Percentiles rank a stretch among this genome's conserved stretches.
These are phyloP conservation scores for Elaphurus davidianus DNA, from an alignment of 2,113 vertebrate genomes.

Conservation along the genomic window DNA sequence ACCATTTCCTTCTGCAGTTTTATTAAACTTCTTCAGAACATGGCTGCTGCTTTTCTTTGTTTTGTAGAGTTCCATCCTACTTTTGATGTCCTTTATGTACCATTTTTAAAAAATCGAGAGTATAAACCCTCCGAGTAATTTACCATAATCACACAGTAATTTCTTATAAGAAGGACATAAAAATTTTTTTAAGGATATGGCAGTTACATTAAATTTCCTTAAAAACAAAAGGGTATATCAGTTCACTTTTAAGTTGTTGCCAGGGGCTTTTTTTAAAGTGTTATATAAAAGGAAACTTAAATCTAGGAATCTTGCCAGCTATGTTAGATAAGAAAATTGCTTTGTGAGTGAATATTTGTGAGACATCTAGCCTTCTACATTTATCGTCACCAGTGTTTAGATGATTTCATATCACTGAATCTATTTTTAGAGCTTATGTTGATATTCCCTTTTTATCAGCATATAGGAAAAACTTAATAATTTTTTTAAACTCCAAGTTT, in stretches of 20 bases:
- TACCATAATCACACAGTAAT: background rate
- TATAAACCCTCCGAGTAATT: background rate
- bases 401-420: background rate
- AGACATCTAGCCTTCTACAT: constrained; percentile 21
- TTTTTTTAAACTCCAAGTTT: background rate
- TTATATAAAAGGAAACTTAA: constrained; percentile 65
- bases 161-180: background rate
- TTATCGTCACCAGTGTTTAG: background rate
- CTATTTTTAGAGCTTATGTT: constrained; percentile 46
- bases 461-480: constrained; percentile 44
- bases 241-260: constrained; percentile 45
- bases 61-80: background rate
- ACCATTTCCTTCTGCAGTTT: background rate
- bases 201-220: constrained; percentile 27
- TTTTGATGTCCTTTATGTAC: background rate
- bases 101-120: background rate
- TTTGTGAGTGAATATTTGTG: constrained; percentile 57
- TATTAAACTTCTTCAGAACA: background rate
- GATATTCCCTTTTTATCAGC: constrained; percentile 27
- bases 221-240: background rate
- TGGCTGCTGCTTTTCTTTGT: background rate
- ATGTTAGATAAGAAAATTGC: constrained; percentile 69
- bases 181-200: background rate
- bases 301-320: constrained; percentile 65
- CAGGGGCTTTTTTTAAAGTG: background rate